Base-by-base conservation (phyloP, 92 coral and sea anemone genomes). In the Nematostella vectensis region DNA sequence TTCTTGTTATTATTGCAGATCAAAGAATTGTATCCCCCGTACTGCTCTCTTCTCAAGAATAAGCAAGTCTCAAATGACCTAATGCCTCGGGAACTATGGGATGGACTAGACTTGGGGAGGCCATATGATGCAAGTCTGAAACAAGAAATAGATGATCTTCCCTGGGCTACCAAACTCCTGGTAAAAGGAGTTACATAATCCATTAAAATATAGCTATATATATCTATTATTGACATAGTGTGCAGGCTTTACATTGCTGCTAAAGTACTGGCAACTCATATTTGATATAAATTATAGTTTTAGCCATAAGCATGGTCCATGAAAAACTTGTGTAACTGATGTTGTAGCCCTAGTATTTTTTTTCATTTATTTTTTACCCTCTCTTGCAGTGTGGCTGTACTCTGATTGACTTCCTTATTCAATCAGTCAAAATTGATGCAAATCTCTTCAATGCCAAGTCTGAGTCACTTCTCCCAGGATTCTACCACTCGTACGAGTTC, bases 401-500 rank as follows among this genome's bases (percentile, higher is more conserved):
- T 3, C 66, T 93, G 52, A 77, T 93, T 12, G 99, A 93, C 62
- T 66, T 83, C 45, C 75, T 93, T 31, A 80, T 86, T 25, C 91
- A 78, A 67, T 77, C 89, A 58, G 77, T 81, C 3, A 74, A 77
- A 44, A 74, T 87, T 48, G 60, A 93, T 58, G 99, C 56, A 3
- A 93, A 93, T 38, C 53, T 82, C 55, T 75, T 93, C 42, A 82
- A 80, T 74, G 66, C 74, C 49, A 79, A 77, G 45, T 64, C 83
- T 12, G 94, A 58, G 59, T 81, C 77, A 47, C 66, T 87, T 25
- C 77, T 79, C 31, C 88, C 99, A 30, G 99, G 95, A 0, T 93
- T 93, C 66, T 86, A 81, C 52, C 99, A 93, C 60, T 77, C 99
- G 15, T 93, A 93, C 36, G 99, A 93, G 80, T 87, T 87, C 43